A percentile compares a stretch with the other conserved stretches of the same genome.
phyloP scores from a whole-genome alignment of 2,113 vertebrate species.

The Cisticola juncidis region DNA sequence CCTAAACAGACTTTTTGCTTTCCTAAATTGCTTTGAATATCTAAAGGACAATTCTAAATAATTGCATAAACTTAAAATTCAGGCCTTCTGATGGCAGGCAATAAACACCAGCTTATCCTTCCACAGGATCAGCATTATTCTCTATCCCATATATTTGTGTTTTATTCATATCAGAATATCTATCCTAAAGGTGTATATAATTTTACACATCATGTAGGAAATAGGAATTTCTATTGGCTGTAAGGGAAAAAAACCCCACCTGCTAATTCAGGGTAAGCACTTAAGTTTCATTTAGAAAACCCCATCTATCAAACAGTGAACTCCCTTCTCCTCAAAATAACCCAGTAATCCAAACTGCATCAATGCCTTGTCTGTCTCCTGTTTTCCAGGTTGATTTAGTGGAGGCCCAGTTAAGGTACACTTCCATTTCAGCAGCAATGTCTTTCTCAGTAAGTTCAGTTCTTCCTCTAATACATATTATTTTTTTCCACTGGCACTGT shows the following conservation, averaged over 20 bases:
- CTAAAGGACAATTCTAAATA: not conserved
- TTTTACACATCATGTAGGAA: not conserved
- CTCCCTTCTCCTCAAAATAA: not conserved
- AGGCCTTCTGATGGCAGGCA: not conserved
- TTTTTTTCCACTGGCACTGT: not conserved
- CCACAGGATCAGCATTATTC: not conserved
- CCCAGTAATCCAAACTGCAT: not conserved
- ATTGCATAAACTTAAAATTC: not conserved
- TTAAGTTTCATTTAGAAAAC: not conserved
- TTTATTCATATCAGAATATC: not conserved
- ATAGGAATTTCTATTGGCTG: not conserved
- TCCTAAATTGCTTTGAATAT: not conserved
- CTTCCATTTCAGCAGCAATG: rapidly evolving
- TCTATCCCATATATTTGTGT: not conserved
- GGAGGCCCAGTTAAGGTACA: not conserved
- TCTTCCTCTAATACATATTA: not conserved
- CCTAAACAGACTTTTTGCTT: not conserved
- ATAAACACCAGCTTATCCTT: not conserved
- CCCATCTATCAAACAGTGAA: rapidly evolving
- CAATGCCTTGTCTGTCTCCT: not conserved
- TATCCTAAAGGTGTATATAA: rapidly evolving
- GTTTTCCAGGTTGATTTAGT: not conserved
- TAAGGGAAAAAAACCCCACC: rapidly evolving
- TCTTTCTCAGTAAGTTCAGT: not conserved
- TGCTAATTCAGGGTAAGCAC: not conserved